phyloP scores from a whole-genome alignment of 2,888 invertebrate species.

The Callyntrura sp. region DNA sequence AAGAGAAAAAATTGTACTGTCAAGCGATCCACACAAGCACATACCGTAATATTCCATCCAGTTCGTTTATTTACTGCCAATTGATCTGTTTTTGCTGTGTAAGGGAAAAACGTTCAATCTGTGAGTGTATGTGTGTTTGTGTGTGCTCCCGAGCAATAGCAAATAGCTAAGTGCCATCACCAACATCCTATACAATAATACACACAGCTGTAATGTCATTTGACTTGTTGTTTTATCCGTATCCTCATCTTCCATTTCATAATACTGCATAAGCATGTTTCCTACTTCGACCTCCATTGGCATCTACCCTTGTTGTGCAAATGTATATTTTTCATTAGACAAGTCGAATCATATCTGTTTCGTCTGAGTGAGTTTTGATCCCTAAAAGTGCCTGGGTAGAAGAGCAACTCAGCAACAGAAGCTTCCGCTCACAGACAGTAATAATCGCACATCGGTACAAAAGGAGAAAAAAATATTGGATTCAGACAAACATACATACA shows the following conservation, averaged over 20 bases:
- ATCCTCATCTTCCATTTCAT: background rate
- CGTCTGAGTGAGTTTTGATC: constrained; percentile 74
- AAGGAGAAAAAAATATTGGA: background rate
- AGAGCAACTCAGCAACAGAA: background rate
- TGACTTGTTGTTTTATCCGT: constrained; percentile 24
- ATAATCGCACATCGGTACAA: background rate
- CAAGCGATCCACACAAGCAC: background rate
- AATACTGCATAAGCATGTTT: background rate
- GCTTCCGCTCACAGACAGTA: too few species aligned
- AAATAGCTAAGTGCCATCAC: background rate
- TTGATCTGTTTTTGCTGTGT: constrained; percentile 60
- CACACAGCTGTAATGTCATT: background rate
- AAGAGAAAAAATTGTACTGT: constrained; percentile 4
- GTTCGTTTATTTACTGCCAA: constrained; percentile 53
- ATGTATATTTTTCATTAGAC: constrained; percentile 79
- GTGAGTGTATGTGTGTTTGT: constrained; percentile 11
- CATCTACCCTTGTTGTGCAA: constrained; percentile 4
- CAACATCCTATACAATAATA: background rate
- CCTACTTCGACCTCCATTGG: constrained; percentile 7
- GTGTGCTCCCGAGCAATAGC: constrained; percentile 61
- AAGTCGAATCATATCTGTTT: constrained; percentile 78
- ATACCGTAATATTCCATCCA: constrained; percentile 1
- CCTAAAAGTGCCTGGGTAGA: background rate
- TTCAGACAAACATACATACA: background rate
- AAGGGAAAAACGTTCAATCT: constrained; percentile 50